Percentiles rank a stretch among this genome's conserved stretches.
Evolutionary conservation across 2,888 invertebrate genomes (phyloP).

Genomic region (Ennomos fuscantarius): DNA sequence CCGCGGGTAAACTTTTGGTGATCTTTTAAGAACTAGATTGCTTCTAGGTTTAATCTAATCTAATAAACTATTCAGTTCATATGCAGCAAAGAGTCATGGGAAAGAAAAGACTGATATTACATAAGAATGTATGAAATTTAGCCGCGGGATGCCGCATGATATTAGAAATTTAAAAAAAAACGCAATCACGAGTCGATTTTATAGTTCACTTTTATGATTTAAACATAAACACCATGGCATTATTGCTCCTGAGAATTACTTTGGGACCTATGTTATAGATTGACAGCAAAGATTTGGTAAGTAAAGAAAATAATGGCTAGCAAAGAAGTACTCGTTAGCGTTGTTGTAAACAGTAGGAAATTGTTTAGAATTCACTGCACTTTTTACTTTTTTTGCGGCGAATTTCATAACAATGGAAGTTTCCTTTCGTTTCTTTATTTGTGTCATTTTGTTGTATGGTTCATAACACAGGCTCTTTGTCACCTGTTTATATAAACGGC

Average conservation of each 20-base stretch:
- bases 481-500: neutral
- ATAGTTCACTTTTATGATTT: neutral
- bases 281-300: constrained; percentile 1
- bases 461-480: constrained; percentile 28
- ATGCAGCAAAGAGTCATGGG: no score
- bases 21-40: no score
- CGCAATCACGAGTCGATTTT: no score
- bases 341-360: constrained; percentile 36
- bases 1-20: no score
- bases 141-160: no score
- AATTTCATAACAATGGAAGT: constrained; percentile 55
- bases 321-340: constrained; percentile 20
- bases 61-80: no score
- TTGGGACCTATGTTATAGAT: constrained; percentile 1
- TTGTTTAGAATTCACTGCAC: constrained; percentile 37
- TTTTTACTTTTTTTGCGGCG: constrained; percentile 42
- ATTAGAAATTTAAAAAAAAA: no score
- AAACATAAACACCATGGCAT: no score
- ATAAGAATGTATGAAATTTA: no score
- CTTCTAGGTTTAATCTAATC: no score
- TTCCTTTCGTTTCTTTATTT: constrained; percentile 52
- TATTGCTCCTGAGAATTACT: no score
- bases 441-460: constrained; percentile 32
- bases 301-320: constrained; percentile 17
- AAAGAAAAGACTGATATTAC: no score